These are phyloP conservation scores for Nothoprocta perdicaria DNA, from an alignment of 2,113 vertebrate species.

Conservation along the genomic window DNA sequence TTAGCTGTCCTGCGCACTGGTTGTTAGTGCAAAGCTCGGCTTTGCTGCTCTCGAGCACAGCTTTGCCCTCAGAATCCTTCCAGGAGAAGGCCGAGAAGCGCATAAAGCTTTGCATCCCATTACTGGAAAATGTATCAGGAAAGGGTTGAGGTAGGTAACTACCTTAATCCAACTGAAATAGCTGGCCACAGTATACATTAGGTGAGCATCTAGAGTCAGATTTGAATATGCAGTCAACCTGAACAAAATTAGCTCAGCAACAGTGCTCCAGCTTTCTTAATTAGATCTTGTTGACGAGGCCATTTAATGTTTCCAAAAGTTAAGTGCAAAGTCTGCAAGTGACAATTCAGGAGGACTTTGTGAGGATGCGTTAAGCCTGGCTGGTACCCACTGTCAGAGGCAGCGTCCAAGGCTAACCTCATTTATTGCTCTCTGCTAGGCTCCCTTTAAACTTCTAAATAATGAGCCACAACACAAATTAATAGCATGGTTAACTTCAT, in stretches of 20 bases:
- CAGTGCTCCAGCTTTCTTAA: slow-evolving; percentile 76
- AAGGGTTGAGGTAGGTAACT: slow-evolving; percentile 76
- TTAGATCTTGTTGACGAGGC: slow-evolving; percentile 77
- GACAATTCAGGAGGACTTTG: slow-evolving; percentile 33
- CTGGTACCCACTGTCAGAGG: slow-evolving; percentile 18
- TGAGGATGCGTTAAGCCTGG: slow-evolving; percentile 40
- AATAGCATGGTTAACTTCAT: slow-evolving; percentile 59
- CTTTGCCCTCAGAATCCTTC: slow-evolving; percentile 26
- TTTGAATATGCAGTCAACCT: slow-evolving; percentile 81
- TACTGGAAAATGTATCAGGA: slow-evolving; percentile 66
- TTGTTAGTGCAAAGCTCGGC: not conserved
- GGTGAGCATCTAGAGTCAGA: slow-evolving; percentile 77
- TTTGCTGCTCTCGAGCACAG: slow-evolving; percentile 26
- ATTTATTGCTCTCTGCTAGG: slow-evolving; percentile 65
- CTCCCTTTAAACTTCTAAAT: slow-evolving; percentile 30
- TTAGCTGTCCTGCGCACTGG: not conserved
- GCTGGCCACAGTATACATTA: slow-evolving; percentile 69
- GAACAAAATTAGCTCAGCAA: slow-evolving; percentile 79
- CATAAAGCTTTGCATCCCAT: slow-evolving; percentile 69
- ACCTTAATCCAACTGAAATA: slow-evolving; percentile 72
- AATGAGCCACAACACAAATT: slow-evolving; percentile 49
- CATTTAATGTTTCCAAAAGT: slow-evolving; percentile 76
- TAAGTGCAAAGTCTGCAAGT: slow-evolving; percentile 72
- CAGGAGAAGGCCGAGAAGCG: slow-evolving; percentile 43
- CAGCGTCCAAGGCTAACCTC: slow-evolving; percentile 31